Conservation (phyloP, 1,140 invertebrate genomes). For the Centruroides vittatus region DNA sequence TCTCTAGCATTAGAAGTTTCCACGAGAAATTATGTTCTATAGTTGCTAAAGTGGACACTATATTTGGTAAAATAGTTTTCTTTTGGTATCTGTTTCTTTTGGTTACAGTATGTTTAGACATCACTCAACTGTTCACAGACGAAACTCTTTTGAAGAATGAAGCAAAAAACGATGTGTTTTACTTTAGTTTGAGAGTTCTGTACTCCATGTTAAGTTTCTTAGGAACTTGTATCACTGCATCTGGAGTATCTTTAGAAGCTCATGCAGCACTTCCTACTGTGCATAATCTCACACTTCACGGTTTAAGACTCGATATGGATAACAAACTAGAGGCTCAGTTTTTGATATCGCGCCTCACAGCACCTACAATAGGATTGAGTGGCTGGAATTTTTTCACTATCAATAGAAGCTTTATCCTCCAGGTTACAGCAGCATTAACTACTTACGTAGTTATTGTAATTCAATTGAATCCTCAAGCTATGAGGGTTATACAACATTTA, state of each 20-base stretch:
- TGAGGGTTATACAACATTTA: constrained; percentile 15
- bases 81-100: constrained; percentile 16
- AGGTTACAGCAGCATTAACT: constrained; percentile 16
- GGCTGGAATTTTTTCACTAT: constrained; percentile 20
- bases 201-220: constrained; percentile 17
- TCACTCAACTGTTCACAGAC: constrained; percentile 17
- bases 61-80: constrained; percentile 16
- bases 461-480: constrained; percentile 19
- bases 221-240: constrained; percentile 16
- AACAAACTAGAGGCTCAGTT: constrained; percentile 17
- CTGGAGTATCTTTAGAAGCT: constrained; percentile 14
- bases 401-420: constrained; percentile 17
- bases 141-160: constrained; percentile 16
- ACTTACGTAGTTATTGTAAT: constrained; percentile 18
- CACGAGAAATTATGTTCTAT: constrained; percentile 16
- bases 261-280: constrained; percentile 13
- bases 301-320: constrained; percentile 11
- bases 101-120: constrained; percentile 15
- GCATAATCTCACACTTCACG: constrained; percentile 12
- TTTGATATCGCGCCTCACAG: constrained; percentile 13
- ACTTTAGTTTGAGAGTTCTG: constrained; percentile 15
- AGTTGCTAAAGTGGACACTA: constrained; percentile 11
- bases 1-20: constrained; percentile 7
- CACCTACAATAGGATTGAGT: constrained; percentile 13
- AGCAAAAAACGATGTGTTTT: constrained; percentile 15